These are phyloP conservation scores for Noctua fimbriata DNA, from an alignment of 2,888 invertebrate genomes.

Conservation along the genomic window DNA sequence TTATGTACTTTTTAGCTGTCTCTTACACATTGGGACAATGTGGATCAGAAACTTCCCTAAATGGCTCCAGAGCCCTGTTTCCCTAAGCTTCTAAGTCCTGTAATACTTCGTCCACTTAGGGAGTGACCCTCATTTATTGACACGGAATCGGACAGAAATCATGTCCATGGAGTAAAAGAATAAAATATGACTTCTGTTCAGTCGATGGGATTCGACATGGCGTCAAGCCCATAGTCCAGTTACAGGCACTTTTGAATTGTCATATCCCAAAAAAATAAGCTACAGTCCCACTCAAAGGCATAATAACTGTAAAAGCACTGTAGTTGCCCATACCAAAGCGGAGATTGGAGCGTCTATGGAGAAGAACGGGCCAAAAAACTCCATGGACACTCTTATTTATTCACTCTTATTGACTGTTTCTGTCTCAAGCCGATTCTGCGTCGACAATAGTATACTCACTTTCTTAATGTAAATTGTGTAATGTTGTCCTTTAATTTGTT, in stretches of 20 bases:
- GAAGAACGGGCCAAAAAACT: neutral
- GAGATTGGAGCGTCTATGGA: neutral
- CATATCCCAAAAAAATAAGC: neutral
- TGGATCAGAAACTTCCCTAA: neutral
- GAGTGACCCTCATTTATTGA: neutral
- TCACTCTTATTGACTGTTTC: neutral
- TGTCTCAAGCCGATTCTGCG: neutral
- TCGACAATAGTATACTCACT: neutral
- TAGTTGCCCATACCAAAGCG: neutral
- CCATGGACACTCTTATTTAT: neutral
- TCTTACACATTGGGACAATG: neutral
- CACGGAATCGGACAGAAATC: neutral
- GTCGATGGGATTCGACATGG: neutral
- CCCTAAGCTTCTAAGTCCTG: neutral
- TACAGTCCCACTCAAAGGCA: neutral
- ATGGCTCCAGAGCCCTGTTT: neutral
- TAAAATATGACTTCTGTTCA: neutral
- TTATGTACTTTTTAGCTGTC: neutral
- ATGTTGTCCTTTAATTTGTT: conserved; percentile 4
- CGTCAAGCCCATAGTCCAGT: neutral
- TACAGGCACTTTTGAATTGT: neutral
- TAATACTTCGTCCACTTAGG: neutral
- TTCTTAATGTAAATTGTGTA: neutral
- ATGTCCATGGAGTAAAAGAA: neutral
- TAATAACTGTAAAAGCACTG: neutral